phyloP scores from a whole-genome alignment of 2,888 invertebrate species.

The Allolobophora icterica region DNA sequence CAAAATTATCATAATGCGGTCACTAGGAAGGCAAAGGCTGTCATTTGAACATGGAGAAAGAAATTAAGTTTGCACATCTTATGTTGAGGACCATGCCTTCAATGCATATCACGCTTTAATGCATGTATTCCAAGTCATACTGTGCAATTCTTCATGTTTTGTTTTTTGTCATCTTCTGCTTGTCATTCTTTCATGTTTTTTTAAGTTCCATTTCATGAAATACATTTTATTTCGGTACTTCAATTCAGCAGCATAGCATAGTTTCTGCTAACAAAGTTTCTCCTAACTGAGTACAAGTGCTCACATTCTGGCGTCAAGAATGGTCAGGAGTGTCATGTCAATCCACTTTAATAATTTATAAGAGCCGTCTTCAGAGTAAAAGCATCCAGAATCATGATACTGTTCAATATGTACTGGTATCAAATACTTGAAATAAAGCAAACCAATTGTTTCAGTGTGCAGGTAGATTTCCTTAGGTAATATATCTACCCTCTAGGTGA shows the following conservation, averaged over 20 bases:
- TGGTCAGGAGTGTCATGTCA: neutral
- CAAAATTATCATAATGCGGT: no score
- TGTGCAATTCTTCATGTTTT: neutral
- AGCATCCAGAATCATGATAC: neutral
- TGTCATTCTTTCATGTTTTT: neutral
- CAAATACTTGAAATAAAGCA: neutral
- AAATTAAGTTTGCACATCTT: neutral
- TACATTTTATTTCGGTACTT: neutral
- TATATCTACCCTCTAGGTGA: neutral
- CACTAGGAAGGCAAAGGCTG: no score
- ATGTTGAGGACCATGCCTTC: neutral
- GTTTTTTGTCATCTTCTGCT: neutral
- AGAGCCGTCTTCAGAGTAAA: neutral
- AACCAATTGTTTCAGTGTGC: neutral
- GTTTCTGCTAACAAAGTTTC: no score
- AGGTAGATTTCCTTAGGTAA: neutral
- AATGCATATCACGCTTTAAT: constrained; percentile 3
- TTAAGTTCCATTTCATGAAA: neutral
- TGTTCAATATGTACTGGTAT: neutral
- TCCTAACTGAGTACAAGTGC: neutral
- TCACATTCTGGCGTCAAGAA: neutral
- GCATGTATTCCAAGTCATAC: neutral
- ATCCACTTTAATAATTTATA: neutral
- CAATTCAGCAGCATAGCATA: neutral
- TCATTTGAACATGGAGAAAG: neutral